These are phyloP conservation scores for Semnornis frantzii DNA, from an alignment of 2,113 vertebrate genomes.

Conservation along the genomic window DNA sequence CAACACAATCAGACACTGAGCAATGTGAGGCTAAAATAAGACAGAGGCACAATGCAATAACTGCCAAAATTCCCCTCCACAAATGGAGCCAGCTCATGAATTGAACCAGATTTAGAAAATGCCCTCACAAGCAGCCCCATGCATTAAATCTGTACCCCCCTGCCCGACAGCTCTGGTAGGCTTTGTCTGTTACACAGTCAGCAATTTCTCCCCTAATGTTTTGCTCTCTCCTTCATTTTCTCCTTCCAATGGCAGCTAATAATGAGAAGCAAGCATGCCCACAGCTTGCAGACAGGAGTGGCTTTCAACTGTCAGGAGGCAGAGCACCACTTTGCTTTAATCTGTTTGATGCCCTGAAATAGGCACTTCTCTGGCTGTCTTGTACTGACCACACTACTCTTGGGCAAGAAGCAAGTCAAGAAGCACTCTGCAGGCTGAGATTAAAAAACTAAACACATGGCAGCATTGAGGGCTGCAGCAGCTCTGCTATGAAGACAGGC, in stretches of 20 bases:
- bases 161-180: background rate
- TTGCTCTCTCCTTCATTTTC: background rate
- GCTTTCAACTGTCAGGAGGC: background rate
- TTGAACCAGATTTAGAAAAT: conserved; percentile 9
- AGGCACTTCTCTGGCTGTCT: background rate
- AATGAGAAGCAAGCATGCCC: background rate
- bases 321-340: background rate
- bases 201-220: background rate
- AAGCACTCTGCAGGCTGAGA: background rate
- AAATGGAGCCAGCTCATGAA: background rate
- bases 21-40: conserved; percentile 54
- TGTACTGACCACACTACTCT: background rate
- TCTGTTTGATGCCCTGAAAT: background rate
- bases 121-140: background rate
- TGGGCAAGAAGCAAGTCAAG: background rate
- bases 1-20: conserved; percentile 66
- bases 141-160: background rate
- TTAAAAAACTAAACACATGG: background rate
- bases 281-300: background rate
- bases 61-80: background rate
- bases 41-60: background rate
- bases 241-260: background rate
- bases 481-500: too few relatives aligned
- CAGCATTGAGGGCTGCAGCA: background rate
- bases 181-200: background rate